Percentiles rank a stretch among this genome's conserved stretches.
Conservation (phyloP, 1,140 invertebrate species). For the Pteromalus puparum region DNA sequence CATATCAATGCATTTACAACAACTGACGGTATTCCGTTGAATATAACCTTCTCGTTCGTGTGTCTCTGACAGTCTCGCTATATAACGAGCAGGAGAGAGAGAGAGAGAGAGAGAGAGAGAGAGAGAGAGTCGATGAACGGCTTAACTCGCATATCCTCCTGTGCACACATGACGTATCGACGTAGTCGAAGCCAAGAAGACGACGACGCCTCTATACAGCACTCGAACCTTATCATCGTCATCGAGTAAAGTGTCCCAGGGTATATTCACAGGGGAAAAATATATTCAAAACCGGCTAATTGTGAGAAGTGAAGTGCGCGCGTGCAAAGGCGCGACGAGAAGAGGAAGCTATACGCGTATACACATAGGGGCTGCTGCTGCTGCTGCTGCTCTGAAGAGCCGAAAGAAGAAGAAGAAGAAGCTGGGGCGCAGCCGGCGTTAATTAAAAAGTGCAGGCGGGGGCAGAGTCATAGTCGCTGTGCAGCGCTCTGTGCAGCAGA, state of each 20-base stretch:
- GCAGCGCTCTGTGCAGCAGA: neutral
- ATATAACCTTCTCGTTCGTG: no score
- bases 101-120: neutral
- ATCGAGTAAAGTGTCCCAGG: no score
- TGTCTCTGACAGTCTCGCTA: no score
- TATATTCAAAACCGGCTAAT: conserved; percentile 24
- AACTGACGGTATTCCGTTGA: neutral
- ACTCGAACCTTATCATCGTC: no score
- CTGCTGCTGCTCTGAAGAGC: neutral
- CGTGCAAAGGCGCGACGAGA: neutral
- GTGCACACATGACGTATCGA: no score
- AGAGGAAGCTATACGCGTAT: neutral
- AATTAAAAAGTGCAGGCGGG: conserved; percentile 57
- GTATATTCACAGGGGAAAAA: neutral
- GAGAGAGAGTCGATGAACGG: neutral
- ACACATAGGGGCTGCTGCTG: neutral
- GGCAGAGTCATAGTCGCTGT: conserved; percentile 16
- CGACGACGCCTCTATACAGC: no score
- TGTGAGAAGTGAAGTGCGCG: conserved; percentile 45
- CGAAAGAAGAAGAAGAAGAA: conserved; percentile 56
- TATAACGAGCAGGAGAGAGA: no score
- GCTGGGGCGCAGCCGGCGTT: conserved; percentile 44
- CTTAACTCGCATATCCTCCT: no score
- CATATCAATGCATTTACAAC: neutral
- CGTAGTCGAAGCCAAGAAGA: no score